These are phyloP conservation scores for Diprion similis DNA, from an alignment of 1,140 invertebrate genomes.

Conservation along the genomic window DNA sequence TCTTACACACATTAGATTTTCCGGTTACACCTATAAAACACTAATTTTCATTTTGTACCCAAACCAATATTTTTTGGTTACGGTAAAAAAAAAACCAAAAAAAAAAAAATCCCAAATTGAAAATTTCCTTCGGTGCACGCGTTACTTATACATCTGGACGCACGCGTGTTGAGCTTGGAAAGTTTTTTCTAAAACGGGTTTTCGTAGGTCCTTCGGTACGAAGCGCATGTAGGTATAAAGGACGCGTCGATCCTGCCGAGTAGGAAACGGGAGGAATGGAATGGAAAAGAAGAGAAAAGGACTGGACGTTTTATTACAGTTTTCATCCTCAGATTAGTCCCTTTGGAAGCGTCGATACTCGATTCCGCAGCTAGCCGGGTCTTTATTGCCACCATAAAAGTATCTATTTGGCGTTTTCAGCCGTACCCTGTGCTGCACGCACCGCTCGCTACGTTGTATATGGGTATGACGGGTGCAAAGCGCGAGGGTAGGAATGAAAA, in stretches of 20 bases:
- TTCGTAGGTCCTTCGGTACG: too few relatives aligned
- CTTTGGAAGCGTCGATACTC: conserved; percentile 49
- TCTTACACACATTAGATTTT: too few relatives aligned
- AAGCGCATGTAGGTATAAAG: too few relatives aligned
- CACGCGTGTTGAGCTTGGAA: too few relatives aligned
- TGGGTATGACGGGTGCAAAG: neutral
- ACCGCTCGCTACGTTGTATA: neutral
- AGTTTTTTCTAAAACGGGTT: too few relatives aligned
- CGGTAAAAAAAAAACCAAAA: too few relatives aligned
- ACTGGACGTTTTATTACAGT: conserved; percentile 48
- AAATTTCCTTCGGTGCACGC: too few relatives aligned
- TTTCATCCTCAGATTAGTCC: conserved; percentile 53
- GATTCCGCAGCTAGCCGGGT: conserved; percentile 30
- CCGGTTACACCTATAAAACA: too few relatives aligned
- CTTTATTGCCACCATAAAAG: conserved; percentile 49
- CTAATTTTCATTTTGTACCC: too few relatives aligned
- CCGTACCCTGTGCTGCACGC: neutral
- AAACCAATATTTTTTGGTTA: too few relatives aligned
- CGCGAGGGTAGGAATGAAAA: neutral
- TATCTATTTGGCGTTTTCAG: conserved; percentile 48
- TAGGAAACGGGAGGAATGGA: conserved; percentile 1
- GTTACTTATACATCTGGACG: too few relatives aligned
- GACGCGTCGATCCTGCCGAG: neutral
- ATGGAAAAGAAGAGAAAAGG: neutral
- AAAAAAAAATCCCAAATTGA: too few relatives aligned